Conservation (phyloP, 2,797 vertebrate species). For the Steatocranus sp. region DNA sequence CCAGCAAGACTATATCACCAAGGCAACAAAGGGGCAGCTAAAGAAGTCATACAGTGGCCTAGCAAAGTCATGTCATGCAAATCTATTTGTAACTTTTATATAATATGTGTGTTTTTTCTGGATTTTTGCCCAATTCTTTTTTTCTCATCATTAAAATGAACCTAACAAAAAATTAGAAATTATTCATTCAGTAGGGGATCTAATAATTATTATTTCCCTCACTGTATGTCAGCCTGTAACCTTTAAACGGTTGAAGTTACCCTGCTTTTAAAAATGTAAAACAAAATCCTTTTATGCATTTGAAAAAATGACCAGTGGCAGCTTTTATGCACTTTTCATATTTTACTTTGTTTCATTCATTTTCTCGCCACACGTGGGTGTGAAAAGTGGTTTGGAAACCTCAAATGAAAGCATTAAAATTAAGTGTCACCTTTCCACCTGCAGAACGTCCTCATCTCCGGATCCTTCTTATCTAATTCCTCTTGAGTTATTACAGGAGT, state of each 20-base stretch:
- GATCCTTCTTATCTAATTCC: constrained; percentile 13
- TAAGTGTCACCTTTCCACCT: neutral
- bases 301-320: neutral
- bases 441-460: constrained; percentile 15
- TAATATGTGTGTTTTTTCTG: neutral
- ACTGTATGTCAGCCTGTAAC: accelerated
- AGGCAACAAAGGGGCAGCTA: neutral
- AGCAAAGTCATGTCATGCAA: accelerated
- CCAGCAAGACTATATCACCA: neutral
- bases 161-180: accelerated
- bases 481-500: constrained; percentile 40
- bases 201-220: neutral
- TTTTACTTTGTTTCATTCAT: neutral
- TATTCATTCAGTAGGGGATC: neutral
- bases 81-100: neutral
- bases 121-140: neutral
- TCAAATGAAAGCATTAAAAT: neutral
- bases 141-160: neutral
- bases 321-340: neutral
- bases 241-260: neutral
- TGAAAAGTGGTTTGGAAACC: neutral
- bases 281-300: neutral
- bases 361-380: neutral
- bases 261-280: neutral
- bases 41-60: neutral